Base-by-base conservation (phyloP, 2,797 vertebrate genomes). In the Trachurus trachurus region DNA sequence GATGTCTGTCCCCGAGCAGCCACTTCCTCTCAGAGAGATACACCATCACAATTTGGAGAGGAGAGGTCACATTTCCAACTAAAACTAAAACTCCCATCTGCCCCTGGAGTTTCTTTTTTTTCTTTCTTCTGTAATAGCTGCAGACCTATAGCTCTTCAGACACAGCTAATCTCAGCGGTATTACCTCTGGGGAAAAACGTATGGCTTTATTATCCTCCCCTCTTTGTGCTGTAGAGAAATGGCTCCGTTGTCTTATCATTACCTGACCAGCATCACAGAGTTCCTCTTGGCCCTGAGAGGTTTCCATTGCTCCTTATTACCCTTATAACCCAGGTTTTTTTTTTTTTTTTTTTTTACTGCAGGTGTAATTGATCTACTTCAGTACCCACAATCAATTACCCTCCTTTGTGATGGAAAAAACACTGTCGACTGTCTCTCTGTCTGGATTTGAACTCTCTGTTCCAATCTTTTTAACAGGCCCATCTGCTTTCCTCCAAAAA, bases 61-160 rank as follows among this genome's bases (percentile, higher is more conserved):
- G 26, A 58, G 72, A 72, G 78, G 65, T 88, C 74, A 70, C n/a
- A 8, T 88, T 88, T 83, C 76, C 79, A 70, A 81, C 53, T 37
- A 82, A 77, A 82, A 29, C 47, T 50, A 56, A 86, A 70, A 44
- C 21, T 19, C n/a, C 42, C 34, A 17, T 78, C 61, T 75, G 63
- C 54, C 31, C 17, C 6, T 6, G 1, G 47, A 39, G 49, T 62
- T 22, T 73, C 39, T 62, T 73, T 63, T 53, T 75, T 21, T 29
- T 56, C 31, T 63, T 53, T 75, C 21, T 29, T 56, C 31, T 39
- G 53, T 13, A n/a, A 74, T 19, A 68, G 62, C 65, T 16, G 12
- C 39, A 63, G 34, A 29, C 44, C 16, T 72, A 34, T 6, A 26
- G 26, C 31, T 34, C 39, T 58, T 58, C 6, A 29, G 47, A 70